Percentiles rank a stretch among this genome's conserved stretches.
Evolutionary conservation across 2,888 invertebrate species (phyloP).

Genomic region (Amaurobius ferox): DNA sequence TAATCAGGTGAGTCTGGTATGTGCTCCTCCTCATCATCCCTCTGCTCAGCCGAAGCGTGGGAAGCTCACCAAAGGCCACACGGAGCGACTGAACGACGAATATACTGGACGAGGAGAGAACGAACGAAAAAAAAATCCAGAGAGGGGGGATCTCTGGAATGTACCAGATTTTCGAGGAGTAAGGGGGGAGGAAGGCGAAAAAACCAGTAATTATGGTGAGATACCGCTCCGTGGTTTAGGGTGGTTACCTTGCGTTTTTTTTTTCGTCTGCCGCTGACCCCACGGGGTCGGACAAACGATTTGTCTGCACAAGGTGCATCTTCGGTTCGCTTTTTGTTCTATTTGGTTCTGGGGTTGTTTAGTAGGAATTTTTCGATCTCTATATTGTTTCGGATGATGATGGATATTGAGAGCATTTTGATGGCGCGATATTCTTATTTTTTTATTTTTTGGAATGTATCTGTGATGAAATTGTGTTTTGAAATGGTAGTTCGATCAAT

Average conservation of each 20-base stretch:
- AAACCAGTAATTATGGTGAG: constrained; percentile 62
- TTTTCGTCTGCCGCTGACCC: constrained; percentile 41
- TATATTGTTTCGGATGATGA: background rate
- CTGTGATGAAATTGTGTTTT: too few species aligned
- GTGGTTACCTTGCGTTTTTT: constrained; percentile 32
- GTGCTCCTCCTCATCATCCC: background rate
- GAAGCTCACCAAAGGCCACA: constrained; percentile 58
- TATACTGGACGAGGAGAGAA: background rate
- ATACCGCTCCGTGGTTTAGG: constrained; percentile 53
- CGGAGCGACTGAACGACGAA: constrained; percentile 16
- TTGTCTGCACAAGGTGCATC: constrained; percentile 63
- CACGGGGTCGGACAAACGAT: constrained; percentile 56
- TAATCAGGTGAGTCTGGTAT: constrained; percentile 6
- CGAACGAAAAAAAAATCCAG: background rate
- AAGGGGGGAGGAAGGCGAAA: background rate
- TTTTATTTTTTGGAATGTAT: too few species aligned
- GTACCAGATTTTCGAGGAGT: background rate
- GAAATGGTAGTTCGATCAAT: too few species aligned
- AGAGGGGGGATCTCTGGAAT: background rate
- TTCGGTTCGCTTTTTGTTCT: constrained; percentile 24
- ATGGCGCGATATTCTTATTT: too few species aligned
- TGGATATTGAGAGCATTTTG: background rate
- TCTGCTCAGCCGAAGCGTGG: constrained; percentile 50
- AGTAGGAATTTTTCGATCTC: background rate
- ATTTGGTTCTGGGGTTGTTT: background rate